Conservation (phyloP, 2,797 vertebrate species). For the Muraenolepis orangiensis region DNA sequence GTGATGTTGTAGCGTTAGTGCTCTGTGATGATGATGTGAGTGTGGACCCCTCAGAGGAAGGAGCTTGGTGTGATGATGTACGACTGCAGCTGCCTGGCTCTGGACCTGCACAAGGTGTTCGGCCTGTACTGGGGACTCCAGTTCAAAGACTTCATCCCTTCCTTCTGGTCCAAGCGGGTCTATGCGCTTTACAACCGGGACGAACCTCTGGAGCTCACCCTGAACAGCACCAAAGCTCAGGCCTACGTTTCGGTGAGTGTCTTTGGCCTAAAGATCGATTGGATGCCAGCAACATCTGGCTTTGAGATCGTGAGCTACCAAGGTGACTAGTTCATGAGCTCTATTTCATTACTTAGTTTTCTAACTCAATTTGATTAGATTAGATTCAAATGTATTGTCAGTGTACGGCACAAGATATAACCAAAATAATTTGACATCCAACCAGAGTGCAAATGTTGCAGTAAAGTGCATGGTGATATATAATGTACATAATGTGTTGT, state of each 20-base stretch:
- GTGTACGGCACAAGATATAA: no score
- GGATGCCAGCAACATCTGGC: not conserved
- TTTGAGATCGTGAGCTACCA: not conserved
- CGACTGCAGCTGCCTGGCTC: conserved; percentile 91
- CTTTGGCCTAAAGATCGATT: not conserved
- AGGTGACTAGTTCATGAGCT: not conserved
- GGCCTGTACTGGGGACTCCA: conserved; percentile 78
- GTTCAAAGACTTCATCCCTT: conserved; percentile 74
- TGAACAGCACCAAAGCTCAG: conserved; percentile 83
- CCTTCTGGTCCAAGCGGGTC: conserved; percentile 90
- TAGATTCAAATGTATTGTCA: no score
- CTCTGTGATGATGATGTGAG: not conserved
- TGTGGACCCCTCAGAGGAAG: conserved; percentile 82
- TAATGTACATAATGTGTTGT: no score
- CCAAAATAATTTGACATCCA: no score
- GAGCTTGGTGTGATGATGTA: conserved; percentile 90
- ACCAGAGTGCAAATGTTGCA: no score
- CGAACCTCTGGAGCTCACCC: conserved; percentile 69
- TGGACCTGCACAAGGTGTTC: conserved; percentile 87
- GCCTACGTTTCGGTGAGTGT: conserved; percentile 89
- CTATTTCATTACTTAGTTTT: not conserved
- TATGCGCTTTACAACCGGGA: conserved; percentile 85
- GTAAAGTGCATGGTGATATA: no score
- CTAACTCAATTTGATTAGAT: no score
- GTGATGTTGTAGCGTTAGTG: not conserved